phyloP scores from a whole-genome alignment of 1,140 invertebrate species.

The Lepidurus couesii region DNA sequence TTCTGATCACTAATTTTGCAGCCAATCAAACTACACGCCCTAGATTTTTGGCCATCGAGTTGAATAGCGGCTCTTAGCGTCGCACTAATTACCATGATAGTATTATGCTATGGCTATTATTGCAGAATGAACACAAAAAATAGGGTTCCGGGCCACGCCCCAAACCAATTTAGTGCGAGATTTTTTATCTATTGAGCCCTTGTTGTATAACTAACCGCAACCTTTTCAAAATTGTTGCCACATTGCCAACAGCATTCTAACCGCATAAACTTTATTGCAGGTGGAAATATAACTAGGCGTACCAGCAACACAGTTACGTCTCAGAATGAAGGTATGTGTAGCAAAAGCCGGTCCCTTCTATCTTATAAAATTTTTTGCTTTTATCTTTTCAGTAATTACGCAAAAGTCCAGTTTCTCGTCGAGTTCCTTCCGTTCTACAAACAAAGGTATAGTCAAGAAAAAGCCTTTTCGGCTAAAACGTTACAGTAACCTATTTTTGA shows the following conservation, averaged over 20 bases:
- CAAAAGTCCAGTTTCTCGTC: slow-evolving; percentile 14
- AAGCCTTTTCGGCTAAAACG: background rate
- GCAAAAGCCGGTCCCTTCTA: background rate
- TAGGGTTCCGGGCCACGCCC: background rate
- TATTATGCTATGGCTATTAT: background rate
- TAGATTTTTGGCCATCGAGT: background rate
- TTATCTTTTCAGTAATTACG: background rate
- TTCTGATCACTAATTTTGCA: slow-evolving; percentile 10
- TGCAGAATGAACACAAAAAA: background rate
- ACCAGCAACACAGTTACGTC: background rate
- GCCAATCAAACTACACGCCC: background rate
- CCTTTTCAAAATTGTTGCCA: background rate
- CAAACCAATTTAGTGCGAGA: background rate
- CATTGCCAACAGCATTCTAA: background rate
- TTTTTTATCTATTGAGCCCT: background rate
- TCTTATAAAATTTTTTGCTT: background rate
- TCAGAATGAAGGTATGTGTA: background rate
- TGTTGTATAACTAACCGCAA: background rate
- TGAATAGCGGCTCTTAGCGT: background rate
- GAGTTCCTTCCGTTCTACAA: background rate
- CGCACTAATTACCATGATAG: background rate
- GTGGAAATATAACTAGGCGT: background rate
- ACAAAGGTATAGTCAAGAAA: background rate
- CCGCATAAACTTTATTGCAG: background rate
- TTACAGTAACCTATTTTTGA: background rate